phyloP scores from a whole-genome alignment of 2,113 vertebrate species.

The Caranx ignobilis region DNA sequence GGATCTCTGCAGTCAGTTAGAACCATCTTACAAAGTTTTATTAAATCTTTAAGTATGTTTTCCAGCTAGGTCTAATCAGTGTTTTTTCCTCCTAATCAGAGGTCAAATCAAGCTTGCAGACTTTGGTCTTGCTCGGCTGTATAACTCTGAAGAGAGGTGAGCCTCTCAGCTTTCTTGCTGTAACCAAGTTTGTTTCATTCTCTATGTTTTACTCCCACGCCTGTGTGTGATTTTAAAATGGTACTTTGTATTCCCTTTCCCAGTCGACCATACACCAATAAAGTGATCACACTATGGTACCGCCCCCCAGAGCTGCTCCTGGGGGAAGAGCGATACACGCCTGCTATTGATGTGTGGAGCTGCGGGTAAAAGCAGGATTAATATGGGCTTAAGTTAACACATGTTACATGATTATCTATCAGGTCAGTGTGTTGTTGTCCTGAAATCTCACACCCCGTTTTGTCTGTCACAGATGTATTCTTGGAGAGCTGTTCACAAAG shows the following conservation, averaged over 20 bases:
- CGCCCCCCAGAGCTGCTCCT: slow-evolving; percentile 96
- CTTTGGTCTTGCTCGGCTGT: slow-evolving; percentile 96
- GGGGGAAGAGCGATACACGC: slow-evolving; percentile 96
- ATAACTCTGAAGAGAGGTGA: slow-evolving; percentile 98
- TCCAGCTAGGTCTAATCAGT: not conserved
- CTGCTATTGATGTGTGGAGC: slow-evolving; percentile 98
- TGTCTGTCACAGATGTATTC: slow-evolving; percentile 90
- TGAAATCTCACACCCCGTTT: not conserved
- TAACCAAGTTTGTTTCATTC: not conserved
- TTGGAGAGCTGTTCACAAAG: slow-evolving; percentile 98
- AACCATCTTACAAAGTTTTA: not conserved
- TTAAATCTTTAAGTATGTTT: not conserved
- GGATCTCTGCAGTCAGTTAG: not conserved
- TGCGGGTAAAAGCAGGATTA: slow-evolving; percentile 89
- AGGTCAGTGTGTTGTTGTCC: not conserved
- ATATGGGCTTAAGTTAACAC: not conserved
- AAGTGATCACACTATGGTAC: slow-evolving; percentile 99
- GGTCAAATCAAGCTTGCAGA: slow-evolving; percentile 97
- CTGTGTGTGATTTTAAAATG: not conserved
- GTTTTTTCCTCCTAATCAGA: slow-evolving; percentile 80
- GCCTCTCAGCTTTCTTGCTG: not conserved
- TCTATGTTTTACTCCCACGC: not conserved
- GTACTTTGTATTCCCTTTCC: not conserved
- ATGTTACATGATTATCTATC: not conserved
- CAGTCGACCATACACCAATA: slow-evolving; percentile 99